Evolutionary conservation across 2,888 invertebrate genomes (phyloP), one percentile per base, ranked within the genome.

Genomic region (Lucinisca nassula): DNA sequence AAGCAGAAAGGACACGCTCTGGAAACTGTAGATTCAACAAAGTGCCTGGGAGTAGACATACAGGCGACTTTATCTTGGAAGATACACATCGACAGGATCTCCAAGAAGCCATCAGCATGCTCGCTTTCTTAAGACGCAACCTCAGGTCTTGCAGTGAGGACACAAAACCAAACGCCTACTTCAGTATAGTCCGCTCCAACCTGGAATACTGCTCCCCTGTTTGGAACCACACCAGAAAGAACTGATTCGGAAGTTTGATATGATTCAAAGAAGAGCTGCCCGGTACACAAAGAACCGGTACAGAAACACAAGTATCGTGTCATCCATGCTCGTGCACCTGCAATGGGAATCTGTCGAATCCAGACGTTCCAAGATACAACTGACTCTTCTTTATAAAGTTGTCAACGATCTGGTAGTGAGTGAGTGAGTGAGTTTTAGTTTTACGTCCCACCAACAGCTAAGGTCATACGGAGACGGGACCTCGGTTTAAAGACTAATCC

Each of bases 81-180:
- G 27, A n/a, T 12, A 8, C 67, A 35, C 30, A 67, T 14, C 17
- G 67, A 67, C 67, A 67, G 35, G 27, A 67, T 67, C 4, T 32
- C 67, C 67, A 67, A 67, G 35, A 67, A 14, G 35, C 32, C 51
- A 51, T 21, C 51, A 51, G 51, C 51, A 76, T 75, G 75, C 67
- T 82, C 24, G 82, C 45, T 32, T 75, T 75, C 38, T 37, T 82
- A 37, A 49, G 49, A 49, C 24, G 70, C 12, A 77, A 77, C 51
- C 30, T 77, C 2, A 35, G 55, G 0, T 70, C 24, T n/a, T 55
- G 37, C 35, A 61, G 40, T 27, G n/a, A 45, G 40, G 45, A 61
- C 21, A 82, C 76, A 3, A 67, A 82, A 61, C 45, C 82, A 24
- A 76, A 75, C n/a, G 75, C 82, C 21, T 82, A 76, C 76, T 61